phyloP scores from a whole-genome alignment of 2,797 vertebrate genomes.

The Cheirogaleus major region DNA sequence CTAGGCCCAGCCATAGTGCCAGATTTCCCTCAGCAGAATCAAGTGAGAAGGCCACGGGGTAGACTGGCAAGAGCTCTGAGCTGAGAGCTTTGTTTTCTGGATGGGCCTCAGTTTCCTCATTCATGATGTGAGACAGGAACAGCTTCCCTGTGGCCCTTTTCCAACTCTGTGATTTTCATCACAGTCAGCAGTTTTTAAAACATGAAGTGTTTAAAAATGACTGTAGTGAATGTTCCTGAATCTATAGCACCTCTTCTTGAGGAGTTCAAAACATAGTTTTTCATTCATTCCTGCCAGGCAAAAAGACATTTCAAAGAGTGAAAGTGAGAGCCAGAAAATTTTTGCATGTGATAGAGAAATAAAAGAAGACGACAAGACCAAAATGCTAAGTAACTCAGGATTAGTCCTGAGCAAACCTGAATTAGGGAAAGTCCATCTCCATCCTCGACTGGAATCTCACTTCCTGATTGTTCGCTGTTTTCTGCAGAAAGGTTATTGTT shows the following conservation, averaged over 20 bases:
- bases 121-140: background rate
- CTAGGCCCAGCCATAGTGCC: background rate
- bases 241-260: background rate
- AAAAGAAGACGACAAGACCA: background rate
- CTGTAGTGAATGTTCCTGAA: background rate
- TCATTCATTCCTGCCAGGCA: slow-evolving; percentile 37
- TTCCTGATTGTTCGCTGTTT: background rate
- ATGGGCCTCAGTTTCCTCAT: background rate
- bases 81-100: background rate
- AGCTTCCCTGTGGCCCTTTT: background rate
- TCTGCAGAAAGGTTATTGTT: background rate
- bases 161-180: slow-evolving; percentile 29
- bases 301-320: slow-evolving; percentile 22
- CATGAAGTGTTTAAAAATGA: slow-evolving; percentile 19
- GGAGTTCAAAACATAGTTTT: slow-evolving; percentile 4
- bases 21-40: background rate
- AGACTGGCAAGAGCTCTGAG: background rate
- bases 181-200: slow-evolving; percentile 24
- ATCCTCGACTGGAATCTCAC: background rate
- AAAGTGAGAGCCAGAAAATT: background rate
- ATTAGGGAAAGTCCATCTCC: background rate
- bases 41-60: background rate
- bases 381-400: background rate
- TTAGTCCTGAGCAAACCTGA: background rate
- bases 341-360: background rate